Evolutionary conservation across 2,888 invertebrate genomes (phyloP).

Genomic region (Ptychoptera contaminata): DNA sequence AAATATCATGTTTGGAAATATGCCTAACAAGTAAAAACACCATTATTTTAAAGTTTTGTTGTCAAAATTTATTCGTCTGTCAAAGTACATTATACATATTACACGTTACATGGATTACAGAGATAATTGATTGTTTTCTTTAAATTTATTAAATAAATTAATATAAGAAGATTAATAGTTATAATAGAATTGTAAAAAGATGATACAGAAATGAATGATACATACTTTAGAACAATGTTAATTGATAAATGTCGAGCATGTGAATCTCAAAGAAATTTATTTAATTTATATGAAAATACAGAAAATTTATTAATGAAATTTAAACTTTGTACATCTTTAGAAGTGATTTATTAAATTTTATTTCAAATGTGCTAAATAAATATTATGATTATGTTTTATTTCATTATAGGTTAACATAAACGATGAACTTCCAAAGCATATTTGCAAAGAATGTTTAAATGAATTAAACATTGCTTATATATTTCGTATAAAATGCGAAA

Average conservation of each 20-base stretch:
- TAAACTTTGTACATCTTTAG: conserved; percentile 7
- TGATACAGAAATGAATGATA: too few relatives aligned
- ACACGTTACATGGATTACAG: too few relatives aligned
- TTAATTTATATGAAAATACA: conserved; percentile 5
- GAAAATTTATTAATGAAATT: conserved; percentile 8
- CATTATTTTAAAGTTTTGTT: too few relatives aligned
- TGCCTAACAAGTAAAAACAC: too few relatives aligned
- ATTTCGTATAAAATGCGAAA: conserved; percentile 14
- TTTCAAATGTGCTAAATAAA: not conserved
- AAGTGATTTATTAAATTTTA: conserved; percentile 4
- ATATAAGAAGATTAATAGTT: too few relatives aligned
- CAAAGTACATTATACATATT: too few relatives aligned
- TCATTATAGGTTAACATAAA: conserved; percentile 11
- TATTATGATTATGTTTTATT: not conserved
- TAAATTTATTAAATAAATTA: too few relatives aligned
- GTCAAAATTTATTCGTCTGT: too few relatives aligned
- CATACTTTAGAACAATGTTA: not conserved
- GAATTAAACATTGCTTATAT: conserved; percentile 12
- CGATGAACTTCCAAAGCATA: conserved; percentile 12
- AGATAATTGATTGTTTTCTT: too few relatives aligned
- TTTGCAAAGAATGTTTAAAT: conserved; percentile 11
- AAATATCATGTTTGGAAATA: too few relatives aligned
- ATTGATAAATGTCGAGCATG: conserved; percentile 9
- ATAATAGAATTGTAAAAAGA: too few relatives aligned
- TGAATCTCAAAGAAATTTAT: conserved; percentile 5